A percentile compares a stretch with the other conserved stretches of the same genome.
Evolutionary conservation across 2,888 invertebrate genomes (phyloP).

Genomic region (Marasmarcha lunaedactyla): DNA sequence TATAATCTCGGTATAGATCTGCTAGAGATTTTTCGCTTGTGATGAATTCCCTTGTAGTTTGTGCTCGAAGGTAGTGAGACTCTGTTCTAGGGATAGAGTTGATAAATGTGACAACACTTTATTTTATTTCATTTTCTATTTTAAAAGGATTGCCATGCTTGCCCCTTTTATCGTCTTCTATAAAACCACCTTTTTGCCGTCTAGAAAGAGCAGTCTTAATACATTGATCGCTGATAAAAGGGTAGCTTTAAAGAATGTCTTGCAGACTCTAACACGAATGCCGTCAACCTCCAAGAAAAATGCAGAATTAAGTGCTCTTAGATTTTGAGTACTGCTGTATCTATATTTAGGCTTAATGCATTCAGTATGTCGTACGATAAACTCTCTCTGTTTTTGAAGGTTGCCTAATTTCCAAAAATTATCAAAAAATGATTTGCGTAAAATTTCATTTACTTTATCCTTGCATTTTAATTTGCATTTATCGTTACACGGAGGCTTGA

Average conservation of each 20-base stretch:
- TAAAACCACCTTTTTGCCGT: slow-evolving; percentile 4
- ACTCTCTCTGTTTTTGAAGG: neutral
- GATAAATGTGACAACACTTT: slow-evolving; percentile 6
- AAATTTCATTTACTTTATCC: no score
- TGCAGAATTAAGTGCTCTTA: slow-evolving; percentile 3
- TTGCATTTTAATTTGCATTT: no score
- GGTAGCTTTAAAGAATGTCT: slow-evolving; percentile 9
- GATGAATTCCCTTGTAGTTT: neutral
- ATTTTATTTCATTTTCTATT: slow-evolving; percentile 2
- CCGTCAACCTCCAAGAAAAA: slow-evolving; percentile 5
- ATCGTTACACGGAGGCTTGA: no score
- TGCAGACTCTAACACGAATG: slow-evolving; percentile 8
- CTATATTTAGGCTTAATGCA: slow-evolving; percentile 3
- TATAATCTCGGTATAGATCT: slow-evolving; percentile 6
- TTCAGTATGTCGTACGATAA: neutral
- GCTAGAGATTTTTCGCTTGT: neutral
- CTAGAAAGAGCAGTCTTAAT: neutral
- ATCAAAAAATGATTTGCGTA: no score
- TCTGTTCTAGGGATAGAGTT: neutral
- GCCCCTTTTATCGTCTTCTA: slow-evolving; percentile 5
- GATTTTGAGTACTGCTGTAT: slow-evolving; percentile 1
- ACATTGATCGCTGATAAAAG: slow-evolving; percentile 5
- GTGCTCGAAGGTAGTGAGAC: slow-evolving; percentile 1
- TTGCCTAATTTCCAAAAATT: neutral
- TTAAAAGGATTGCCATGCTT: slow-evolving; percentile 7